These are phyloP conservation scores for Baronia brevicornis DNA, from an alignment of 2,888 invertebrate genomes.

Conservation along the genomic window DNA sequence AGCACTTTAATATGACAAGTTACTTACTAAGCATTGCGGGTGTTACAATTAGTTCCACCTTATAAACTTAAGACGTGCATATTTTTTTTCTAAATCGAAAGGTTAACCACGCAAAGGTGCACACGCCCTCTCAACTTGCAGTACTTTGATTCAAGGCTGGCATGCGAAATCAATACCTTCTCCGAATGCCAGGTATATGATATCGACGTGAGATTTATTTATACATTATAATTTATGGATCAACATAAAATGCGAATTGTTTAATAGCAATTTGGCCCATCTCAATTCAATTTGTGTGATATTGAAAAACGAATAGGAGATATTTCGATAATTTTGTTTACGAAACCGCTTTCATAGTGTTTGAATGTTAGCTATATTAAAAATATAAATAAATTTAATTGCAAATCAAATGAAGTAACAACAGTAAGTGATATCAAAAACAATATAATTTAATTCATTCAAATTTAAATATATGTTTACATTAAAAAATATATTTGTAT, in stretches of 20 bases:
- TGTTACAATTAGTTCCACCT: constrained; percentile 56
- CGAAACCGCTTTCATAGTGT: too few species aligned
- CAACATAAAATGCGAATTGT: constrained; percentile 13
- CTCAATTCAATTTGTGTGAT: too few species aligned
- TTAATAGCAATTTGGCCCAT: too few species aligned
- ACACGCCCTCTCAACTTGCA: constrained; percentile 44
- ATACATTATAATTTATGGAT: constrained; percentile 28
- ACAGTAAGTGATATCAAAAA: too few species aligned
- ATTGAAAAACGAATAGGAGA: too few species aligned
- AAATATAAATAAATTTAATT: too few species aligned
- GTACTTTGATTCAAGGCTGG: constrained; percentile 60
- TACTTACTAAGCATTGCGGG: constrained; percentile 39
- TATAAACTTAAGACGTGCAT: constrained; percentile 57
- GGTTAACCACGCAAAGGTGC: constrained; percentile 27
- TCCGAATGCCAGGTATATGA: constrained; percentile 38
- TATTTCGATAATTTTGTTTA: too few species aligned
- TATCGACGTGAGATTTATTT: constrained; percentile 43
- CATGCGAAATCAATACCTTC: constrained; percentile 44
- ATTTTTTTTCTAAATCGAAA: constrained; percentile 8
- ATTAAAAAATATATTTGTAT: too few species aligned
- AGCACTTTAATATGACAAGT: constrained; percentile 47
- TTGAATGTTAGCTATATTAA: too few species aligned
- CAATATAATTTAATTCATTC: too few species aligned
- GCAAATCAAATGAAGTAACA: too few species aligned
- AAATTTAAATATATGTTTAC: too few species aligned